These are phyloP conservation scores for Atethmia centrago DNA, from an alignment of 2,888 invertebrate genomes.

Conservation along the genomic window DNA sequence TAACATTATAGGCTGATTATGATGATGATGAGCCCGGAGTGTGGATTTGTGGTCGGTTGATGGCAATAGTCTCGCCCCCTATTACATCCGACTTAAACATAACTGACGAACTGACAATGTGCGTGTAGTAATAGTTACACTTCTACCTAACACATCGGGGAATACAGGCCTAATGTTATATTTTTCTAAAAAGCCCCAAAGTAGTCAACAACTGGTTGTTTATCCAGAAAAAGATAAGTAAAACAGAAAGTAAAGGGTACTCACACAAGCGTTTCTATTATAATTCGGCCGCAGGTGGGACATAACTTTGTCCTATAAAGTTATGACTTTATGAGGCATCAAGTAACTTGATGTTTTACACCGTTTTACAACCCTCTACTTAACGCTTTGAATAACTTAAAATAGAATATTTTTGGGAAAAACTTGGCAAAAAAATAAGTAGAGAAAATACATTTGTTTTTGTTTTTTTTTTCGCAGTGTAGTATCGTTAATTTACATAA, in stretches of 20 bases:
- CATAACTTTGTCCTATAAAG: conserved; percentile 63
- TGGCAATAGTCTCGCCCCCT: too few species aligned
- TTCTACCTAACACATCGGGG: background rate
- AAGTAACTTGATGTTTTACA: conserved; percentile 56
- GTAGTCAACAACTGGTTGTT: conserved; percentile 24
- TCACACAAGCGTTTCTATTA: conserved; percentile 57
- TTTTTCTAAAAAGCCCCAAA: conserved; percentile 1
- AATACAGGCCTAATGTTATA: background rate
- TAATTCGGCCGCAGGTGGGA: conserved; percentile 68
- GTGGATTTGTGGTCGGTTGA: too few species aligned
- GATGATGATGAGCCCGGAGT: too few species aligned
- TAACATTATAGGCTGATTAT: too few species aligned
- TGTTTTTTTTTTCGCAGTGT: too few species aligned
- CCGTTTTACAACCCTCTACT: conserved; percentile 57
- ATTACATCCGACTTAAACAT: too few species aligned
- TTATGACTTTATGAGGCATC: conserved; percentile 66
- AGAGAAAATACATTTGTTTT: background rate
- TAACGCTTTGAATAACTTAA: conserved; percentile 59
- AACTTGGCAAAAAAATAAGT: conserved; percentile 1
- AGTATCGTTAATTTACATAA: too few species aligned
- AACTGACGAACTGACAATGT: too few species aligned
- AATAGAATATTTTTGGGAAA: conserved; percentile 41
- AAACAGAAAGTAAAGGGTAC: conserved; percentile 42
- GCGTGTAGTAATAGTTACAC: too few species aligned
- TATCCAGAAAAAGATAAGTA: conserved; percentile 33